These are phyloP conservation scores for Tyrannus savana DNA, from an alignment of 2,113 vertebrate species.

Conservation along the genomic window DNA sequence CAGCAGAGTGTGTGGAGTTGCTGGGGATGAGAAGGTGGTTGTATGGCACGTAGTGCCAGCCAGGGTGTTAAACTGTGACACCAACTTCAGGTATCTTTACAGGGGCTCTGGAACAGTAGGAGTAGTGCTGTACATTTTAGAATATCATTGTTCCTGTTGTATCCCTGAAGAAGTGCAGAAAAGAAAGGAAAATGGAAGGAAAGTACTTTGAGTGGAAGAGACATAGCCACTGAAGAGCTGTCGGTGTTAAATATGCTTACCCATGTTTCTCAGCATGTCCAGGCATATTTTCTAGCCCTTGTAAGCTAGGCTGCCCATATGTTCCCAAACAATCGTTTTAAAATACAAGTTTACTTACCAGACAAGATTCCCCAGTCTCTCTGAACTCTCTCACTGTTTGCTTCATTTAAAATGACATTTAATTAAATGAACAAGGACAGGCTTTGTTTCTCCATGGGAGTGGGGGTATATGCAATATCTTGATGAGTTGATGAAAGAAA, in stretches of 20 bases:
- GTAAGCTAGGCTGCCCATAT: conserved; percentile 30
- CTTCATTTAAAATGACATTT: conserved; percentile 73
- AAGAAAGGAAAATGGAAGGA: not conserved
- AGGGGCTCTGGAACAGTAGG: not conserved
- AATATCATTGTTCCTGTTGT: not conserved
- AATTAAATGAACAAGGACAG: conserved; percentile 71
- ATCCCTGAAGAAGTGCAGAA: not conserved
- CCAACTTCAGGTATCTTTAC: not conserved
- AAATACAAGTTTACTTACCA: conserved; percentile 38
- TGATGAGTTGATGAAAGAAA: not conserved
- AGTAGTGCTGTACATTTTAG: not conserved
- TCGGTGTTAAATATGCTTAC: conserved; percentile 28
- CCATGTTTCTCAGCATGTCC: conserved; percentile 32
- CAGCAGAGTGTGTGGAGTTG: not conserved
- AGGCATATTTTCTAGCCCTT: conserved; percentile 30
- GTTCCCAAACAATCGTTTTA: conserved; percentile 32
- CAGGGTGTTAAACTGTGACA: not conserved
- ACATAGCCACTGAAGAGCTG: not conserved
- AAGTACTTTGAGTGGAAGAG: not conserved
- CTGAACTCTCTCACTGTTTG: conserved; percentile 10
- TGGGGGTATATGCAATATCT: not conserved
- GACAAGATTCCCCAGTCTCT: not conserved
- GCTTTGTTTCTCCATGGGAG: conserved; percentile 3
- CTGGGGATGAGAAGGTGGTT: not conserved
- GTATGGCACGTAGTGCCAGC: not conserved